Evolutionary conservation across 1,140 invertebrate species (phyloP).

Genomic region (Geopemphigus sp.): DNA sequence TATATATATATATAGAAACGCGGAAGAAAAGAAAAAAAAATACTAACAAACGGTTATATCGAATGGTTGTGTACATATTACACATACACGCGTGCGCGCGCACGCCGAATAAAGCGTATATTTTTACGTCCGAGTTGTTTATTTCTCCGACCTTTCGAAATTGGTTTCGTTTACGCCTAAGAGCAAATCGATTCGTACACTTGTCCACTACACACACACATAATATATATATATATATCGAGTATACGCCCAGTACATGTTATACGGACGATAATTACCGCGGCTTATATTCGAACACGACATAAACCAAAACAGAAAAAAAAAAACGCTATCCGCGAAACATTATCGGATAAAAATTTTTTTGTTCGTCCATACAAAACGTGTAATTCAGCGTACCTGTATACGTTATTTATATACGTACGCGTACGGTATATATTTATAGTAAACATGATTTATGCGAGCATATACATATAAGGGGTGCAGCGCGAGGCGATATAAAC

Average conservation of each 20-base stretch:
- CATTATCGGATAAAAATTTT: background rate
- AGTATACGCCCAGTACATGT: slow-evolving; percentile 21
- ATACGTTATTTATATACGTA: no score
- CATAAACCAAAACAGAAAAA: background rate
- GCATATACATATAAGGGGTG: no score
- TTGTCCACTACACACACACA: background rate
- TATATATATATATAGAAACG: background rate
- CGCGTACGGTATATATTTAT: background rate
- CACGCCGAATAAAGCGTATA: background rate
- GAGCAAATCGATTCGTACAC: background rate
- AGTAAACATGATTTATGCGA: background rate
- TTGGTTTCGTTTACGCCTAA: slow-evolving; percentile 25
- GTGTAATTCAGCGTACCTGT: background rate
- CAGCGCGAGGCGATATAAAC: background rate
- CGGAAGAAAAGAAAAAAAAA: background rate
- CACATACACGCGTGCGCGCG: background rate
- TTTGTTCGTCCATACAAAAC: background rate
- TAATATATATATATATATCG: background rate
- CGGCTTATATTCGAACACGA: background rate
- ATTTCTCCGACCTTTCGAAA: slow-evolving; percentile 13
- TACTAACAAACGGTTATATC: background rate
- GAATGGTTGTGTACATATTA: background rate
- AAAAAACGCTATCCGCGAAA: background rate
- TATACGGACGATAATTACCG: background rate
- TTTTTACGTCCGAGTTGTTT: background rate